phyloP scores from a whole-genome alignment of 2,797 vertebrate genomes.

The Propithecus perrieri region DNA sequence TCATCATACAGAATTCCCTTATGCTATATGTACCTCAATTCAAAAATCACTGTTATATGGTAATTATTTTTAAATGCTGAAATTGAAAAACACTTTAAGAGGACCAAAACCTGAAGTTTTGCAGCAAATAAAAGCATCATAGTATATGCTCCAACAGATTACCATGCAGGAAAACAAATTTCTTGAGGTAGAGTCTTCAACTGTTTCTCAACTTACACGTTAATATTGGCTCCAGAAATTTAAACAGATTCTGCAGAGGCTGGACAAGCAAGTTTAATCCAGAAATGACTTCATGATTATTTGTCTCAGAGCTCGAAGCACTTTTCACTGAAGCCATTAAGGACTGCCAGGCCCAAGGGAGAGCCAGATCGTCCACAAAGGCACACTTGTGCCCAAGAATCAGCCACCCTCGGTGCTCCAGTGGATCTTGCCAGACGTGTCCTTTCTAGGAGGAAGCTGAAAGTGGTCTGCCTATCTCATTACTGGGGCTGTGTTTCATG shows the following conservation, averaged over 20 bases:
- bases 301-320: slow-evolving; percentile 20
- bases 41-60: neutral
- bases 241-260: neutral
- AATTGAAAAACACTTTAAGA: neutral
- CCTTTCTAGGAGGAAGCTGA: neutral
- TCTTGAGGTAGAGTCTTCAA: neutral
- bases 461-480: neutral
- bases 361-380: slow-evolving; percentile 56
- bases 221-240: neutral
- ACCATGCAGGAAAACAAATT: neutral
- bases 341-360: neutral
- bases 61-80: neutral
- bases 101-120: neutral
- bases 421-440: neutral
- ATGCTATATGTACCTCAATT: neutral
- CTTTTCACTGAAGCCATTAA: slow-evolving; percentile 53
- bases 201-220: neutral
- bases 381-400: slow-evolving; percentile 25
- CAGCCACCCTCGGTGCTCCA: neutral
- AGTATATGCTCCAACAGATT: neutral
- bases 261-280: neutral
- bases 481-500: neutral
- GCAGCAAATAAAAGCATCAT: neutral
- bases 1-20: neutral
- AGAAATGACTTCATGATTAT: slow-evolving; percentile 50